A percentile compares a stretch with the other conserved stretches of the same genome.
Conservation (phyloP, 2,888 invertebrate genomes). For the Oscheius sp. region DNA sequence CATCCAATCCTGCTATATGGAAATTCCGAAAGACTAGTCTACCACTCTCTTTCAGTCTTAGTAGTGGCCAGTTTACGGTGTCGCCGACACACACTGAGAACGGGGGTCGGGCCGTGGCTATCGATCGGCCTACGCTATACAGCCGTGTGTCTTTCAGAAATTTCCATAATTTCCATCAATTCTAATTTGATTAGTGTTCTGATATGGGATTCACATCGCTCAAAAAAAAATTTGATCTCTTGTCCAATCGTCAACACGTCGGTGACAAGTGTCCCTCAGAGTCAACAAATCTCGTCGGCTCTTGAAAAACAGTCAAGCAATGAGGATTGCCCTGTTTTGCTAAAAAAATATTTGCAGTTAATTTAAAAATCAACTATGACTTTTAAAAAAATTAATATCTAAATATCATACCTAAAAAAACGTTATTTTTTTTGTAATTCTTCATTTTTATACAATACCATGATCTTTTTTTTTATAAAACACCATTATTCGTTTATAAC, state of each 20-base stretch:
- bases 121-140: conserved; percentile 20
- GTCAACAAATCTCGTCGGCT: conserved; percentile 9
- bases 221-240: neutral
- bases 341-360: no score
- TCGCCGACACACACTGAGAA: neutral
- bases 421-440: neutral
- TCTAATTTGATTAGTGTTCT: neutral
- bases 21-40: neutral
- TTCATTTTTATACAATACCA: no score
- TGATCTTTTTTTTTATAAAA: no score
- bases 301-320: conserved; percentile 8
- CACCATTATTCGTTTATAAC: neutral
- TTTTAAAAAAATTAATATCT: no score
- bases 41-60: neutral
- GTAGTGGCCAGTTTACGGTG: conserved; percentile 17
- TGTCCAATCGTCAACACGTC: neutral
- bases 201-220: conserved; percentile 1
- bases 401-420: neutral
- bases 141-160: neutral
- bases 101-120: conserved; percentile 13
- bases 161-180: neutral
- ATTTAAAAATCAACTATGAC: no score
- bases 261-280: conserved; percentile 15
- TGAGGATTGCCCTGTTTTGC: no score
- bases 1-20: neutral